These are phyloP conservation scores for Drosophila siamana DNA, from an alignment of 2,888 invertebrate species.

Conservation along the genomic window DNA sequence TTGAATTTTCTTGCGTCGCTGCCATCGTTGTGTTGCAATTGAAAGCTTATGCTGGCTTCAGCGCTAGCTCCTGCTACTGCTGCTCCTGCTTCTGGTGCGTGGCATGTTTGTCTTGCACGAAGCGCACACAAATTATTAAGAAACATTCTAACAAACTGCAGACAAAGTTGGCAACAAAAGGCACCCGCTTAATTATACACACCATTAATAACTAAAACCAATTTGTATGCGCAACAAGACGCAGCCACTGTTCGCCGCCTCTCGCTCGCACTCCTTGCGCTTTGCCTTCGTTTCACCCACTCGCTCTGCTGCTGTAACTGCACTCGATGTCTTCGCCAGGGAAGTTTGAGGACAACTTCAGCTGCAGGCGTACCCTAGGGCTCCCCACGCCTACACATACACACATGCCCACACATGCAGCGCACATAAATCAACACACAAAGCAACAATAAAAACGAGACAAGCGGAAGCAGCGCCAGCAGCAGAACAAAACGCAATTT, in stretches of 20 bases:
- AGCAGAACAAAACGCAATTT: conserved; percentile 74
- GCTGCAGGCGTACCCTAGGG: conserved; percentile 27
- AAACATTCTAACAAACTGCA: conserved; percentile 77
- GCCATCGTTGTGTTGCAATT: not conserved
- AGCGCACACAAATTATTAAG: conserved; percentile 75
- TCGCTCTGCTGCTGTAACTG: conserved; percentile 23
- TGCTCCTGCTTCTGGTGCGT: not conserved
- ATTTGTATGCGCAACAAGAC: conserved; percentile 74
- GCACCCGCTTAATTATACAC: conserved; percentile 76
- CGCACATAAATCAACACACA: conserved; percentile 73
- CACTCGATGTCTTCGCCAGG: conserved; percentile 49
- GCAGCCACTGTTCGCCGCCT: conserved; percentile 24
- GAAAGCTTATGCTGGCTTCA: not conserved
- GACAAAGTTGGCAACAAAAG: conserved; percentile 79
- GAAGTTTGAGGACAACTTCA: conserved; percentile 49
- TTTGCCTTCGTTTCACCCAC: no score
- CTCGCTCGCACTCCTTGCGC: conserved; percentile 4
- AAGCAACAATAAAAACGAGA: conserved; percentile 59
- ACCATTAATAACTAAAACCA: conserved; percentile 79
- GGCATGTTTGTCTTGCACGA: conserved; percentile 48
- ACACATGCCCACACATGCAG: conserved; percentile 38
- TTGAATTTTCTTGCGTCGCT: not conserved
- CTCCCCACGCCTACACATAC: conserved; percentile 23
- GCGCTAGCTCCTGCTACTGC: no score
- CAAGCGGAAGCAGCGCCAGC: conserved; percentile 46